Conservation (phyloP, 2,888 invertebrate genomes). For the Shargacucullia verbasci region DNA sequence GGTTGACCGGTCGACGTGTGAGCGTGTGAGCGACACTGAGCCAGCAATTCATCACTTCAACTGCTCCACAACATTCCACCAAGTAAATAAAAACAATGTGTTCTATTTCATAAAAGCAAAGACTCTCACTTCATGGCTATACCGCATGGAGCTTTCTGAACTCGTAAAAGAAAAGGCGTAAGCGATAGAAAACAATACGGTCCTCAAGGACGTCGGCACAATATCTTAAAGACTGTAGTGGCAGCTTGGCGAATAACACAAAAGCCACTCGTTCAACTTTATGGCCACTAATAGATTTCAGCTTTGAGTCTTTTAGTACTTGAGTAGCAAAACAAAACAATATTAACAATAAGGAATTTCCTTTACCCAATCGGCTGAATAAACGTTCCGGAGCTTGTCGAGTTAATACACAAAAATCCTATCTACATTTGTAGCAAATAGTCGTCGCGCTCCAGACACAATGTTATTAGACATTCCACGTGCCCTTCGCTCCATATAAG, state of each 20-base stretch:
- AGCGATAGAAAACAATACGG: slow-evolving; percentile 27
- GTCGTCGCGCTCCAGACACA: slow-evolving; percentile 34
- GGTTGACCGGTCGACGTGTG: slow-evolving; percentile 13
- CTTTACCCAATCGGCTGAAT: slow-evolving; percentile 23
- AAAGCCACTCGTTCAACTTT: slow-evolving; percentile 27
- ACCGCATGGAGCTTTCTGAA: slow-evolving; percentile 10
- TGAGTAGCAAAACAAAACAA: slow-evolving; percentile 30
- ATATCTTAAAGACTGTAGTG: slow-evolving; percentile 34
- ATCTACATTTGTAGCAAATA: slow-evolving; percentile 31
- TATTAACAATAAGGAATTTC: slow-evolving; percentile 37
- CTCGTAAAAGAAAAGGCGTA: slow-evolving; percentile 28
- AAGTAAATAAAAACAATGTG: neutral
- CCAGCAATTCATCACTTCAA: slow-evolving; percentile 19
- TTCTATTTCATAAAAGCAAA: neutral
- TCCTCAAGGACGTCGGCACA: slow-evolving; percentile 20
- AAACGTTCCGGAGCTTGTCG: slow-evolving; percentile 19
- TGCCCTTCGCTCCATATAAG: slow-evolving; percentile 54
- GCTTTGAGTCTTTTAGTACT: slow-evolving; percentile 19
- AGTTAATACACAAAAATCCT: slow-evolving; percentile 23
- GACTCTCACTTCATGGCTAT: slow-evolving; percentile 1
- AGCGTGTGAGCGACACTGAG: too few relatives aligned
- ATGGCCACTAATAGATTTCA: slow-evolving; percentile 32
- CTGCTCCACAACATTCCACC: neutral
- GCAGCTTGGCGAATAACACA: slow-evolving; percentile 22
- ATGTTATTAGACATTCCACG: slow-evolving; percentile 68